phyloP scores from a whole-genome alignment of 2,797 vertebrate genomes.

The Periparus ater region DNA sequence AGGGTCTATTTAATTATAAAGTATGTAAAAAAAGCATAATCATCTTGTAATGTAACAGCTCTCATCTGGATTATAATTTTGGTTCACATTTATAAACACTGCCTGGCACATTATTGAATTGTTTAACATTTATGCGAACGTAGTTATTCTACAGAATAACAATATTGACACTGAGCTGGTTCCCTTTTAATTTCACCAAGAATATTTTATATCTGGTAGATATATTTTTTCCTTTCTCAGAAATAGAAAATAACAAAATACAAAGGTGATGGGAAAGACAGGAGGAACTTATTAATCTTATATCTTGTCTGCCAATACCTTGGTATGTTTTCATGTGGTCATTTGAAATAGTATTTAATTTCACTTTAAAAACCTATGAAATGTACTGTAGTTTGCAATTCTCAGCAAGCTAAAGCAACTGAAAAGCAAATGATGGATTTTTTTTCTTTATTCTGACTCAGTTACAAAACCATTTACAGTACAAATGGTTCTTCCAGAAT shows the following conservation, averaged over 20 bases:
- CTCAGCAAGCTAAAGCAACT: neutral
- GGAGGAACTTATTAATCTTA: neutral
- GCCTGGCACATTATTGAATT: neutral
- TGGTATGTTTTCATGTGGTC: neutral
- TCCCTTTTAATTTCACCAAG: neutral
- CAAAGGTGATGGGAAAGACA: neutral
- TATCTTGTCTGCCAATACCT: neutral
- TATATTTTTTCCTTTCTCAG: neutral
- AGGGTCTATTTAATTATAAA: conserved; percentile 53
- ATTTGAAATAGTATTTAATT: neutral
- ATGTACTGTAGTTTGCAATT: neutral
- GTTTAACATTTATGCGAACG: neutral
- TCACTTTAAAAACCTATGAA: neutral
- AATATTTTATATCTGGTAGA: neutral
- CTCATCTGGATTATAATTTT: conserved; percentile 46
- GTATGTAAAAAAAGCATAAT: conserved; percentile 23
- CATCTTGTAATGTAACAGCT: neutral
- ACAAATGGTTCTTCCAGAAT: neutral
- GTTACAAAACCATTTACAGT: neutral
- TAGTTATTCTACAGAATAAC: neutral
- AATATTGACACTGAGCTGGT: neutral
- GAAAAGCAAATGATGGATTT: neutral
- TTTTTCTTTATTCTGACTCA: neutral
- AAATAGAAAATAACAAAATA: neutral
- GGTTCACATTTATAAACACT: conserved; percentile 21